phyloP scores from a whole-genome alignment of 23 tunicate genomes.

The Styela clava region DNA sequence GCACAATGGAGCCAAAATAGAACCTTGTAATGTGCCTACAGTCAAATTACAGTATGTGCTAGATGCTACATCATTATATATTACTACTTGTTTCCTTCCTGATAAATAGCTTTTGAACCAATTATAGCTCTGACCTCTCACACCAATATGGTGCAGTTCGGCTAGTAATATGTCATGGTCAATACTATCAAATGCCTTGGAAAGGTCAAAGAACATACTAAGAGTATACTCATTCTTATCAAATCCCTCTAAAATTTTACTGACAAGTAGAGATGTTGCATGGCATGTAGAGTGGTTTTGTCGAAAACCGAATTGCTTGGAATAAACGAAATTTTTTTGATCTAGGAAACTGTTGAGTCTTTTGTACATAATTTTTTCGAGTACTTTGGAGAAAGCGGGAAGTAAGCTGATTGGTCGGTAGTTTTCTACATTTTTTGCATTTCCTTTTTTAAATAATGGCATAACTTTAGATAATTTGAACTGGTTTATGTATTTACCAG shows the following conservation, averaged over 20 bases:
- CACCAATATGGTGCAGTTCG: too few species aligned
- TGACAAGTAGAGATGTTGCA: neutral
- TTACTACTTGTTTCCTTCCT: too few species aligned
- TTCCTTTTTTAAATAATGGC: neutral
- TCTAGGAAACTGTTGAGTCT: neutral
- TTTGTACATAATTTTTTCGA: neutral
- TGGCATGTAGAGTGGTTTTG: neutral
- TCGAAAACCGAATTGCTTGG: neutral
- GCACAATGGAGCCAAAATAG: too few species aligned
- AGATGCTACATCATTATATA: too few species aligned
- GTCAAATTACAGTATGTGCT: too few species aligned
- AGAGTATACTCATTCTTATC: neutral
- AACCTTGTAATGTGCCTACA: too few species aligned
- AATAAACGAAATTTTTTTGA: neutral
- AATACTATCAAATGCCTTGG: too few species aligned
- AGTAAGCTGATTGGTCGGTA: neutral
- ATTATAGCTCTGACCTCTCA: too few species aligned
- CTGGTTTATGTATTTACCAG: neutral
- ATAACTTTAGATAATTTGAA: neutral
- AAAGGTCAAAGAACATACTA: neutral
- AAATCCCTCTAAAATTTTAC: neutral
- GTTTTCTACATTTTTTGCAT: neutral
- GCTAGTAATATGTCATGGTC: too few species aligned
- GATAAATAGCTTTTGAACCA: too few species aligned
- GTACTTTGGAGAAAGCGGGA: neutral